Evolutionary conservation across 1,140 invertebrate genomes (phyloP), one percentile per base, ranked within the genome.

Genomic region (Telenomus remus): DNA sequence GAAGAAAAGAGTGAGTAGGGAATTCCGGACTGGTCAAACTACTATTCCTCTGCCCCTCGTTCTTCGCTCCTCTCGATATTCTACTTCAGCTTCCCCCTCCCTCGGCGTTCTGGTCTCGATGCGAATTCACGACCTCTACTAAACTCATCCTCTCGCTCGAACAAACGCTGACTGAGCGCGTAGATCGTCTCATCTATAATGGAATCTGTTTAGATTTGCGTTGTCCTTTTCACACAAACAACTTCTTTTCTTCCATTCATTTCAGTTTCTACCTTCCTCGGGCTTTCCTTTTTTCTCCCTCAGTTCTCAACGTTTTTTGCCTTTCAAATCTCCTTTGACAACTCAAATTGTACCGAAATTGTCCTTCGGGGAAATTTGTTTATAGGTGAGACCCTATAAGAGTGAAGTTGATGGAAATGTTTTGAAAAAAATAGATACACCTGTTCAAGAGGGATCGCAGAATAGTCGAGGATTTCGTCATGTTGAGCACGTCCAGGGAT

Each of bases 21-120:
- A 63, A 72, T 64, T 64, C 59, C 56, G 53, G 65, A 72, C 69
- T 72, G 69, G 69, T 72, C 69, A 64, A 72, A 72, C 69, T 57
- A 64, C 69, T 72, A 72, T 72, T 64, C 59, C 69, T 64, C 50
- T 53, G 61, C 69, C 54, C 69, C 48, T 54, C 50, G 12, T 55
- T 60, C 60, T 57, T 65, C 19, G 1, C 42, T 59, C 37, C 61
- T 65, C 60, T 34, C 69, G 46, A 51, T 64, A 72, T 72, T 61
- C 54, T 37, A 46, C 63, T 44, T 70, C 46, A 47, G 47, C 33
- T 15, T n/a, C 19, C 15, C 64, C 27, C 68, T 42, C 14, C 37
- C 15, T 13, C 56, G n/a, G n/a, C n/a, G n/a, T n/a, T 10, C 49
- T 16, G 15, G 42, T 56, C 53, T 39, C 53, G 12, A 47, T 16